Percentiles rank a stretch among this genome's conserved stretches.
Conservation (phyloP, 2,888 invertebrate genomes). For the Galeopsomyia nigrocyanea region DNA sequence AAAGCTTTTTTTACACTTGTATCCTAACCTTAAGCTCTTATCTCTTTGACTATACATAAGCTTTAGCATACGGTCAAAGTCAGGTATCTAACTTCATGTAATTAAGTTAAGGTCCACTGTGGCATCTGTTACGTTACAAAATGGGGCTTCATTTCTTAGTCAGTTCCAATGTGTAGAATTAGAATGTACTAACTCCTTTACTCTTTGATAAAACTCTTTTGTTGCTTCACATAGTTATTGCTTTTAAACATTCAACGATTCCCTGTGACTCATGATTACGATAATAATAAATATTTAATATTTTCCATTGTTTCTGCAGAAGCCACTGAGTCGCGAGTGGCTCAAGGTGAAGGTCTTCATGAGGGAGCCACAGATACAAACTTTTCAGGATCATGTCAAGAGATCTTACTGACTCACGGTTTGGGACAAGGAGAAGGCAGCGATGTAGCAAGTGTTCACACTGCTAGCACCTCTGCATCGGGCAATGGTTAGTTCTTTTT, state of each 20-base stretch:
- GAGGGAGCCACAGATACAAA: slow-evolving; percentile 59
- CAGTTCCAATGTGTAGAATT: slow-evolving; percentile 50
- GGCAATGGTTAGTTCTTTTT: slow-evolving; percentile 61
- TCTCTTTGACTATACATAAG: slow-evolving; percentile 43
- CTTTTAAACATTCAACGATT: no score
- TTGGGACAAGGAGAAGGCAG: slow-evolving; percentile 56
- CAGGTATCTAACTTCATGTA: slow-evolving; percentile 58
- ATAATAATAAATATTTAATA: no score
- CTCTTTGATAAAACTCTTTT: not conserved
- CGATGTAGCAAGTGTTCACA: slow-evolving; percentile 65
- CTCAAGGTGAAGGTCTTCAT: slow-evolving; percentile 59
- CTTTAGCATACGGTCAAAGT: slow-evolving; percentile 53
- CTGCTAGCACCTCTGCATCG: slow-evolving; percentile 65
- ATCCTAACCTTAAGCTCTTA: slow-evolving; percentile 47
- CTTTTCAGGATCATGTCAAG: slow-evolving; percentile 56
- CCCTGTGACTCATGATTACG: no score
- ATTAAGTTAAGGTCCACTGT: slow-evolving; percentile 61
- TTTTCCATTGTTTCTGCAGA: slow-evolving; percentile 51
- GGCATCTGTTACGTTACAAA: slow-evolving; percentile 63
- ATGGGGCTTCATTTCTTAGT: slow-evolving; percentile 62
- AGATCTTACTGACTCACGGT: slow-evolving; percentile 38
- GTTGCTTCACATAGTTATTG: not conserved
- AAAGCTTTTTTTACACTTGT: slow-evolving; percentile 14
- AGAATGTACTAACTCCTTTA: slow-evolving; percentile 48
- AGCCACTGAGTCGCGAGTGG: slow-evolving; percentile 59